A percentile compares a stretch with the other conserved stretches of the same genome.
Evolutionary conservation across 2,113 vertebrate species (phyloP).

Genomic region (Gobio gobio): DNA sequence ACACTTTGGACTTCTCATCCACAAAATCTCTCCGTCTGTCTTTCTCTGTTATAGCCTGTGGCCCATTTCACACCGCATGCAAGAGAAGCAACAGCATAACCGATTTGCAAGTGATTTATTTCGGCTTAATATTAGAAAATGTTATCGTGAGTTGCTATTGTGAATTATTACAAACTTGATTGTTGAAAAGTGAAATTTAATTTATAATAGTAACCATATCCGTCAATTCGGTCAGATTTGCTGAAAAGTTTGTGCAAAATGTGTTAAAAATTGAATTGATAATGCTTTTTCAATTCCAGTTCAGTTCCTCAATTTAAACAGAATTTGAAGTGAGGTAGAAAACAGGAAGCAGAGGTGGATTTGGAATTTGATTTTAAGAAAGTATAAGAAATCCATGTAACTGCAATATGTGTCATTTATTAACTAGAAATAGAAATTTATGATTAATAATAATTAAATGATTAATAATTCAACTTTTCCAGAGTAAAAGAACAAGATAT

Average conservation of each 20-base stretch:
- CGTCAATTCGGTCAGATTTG: background rate
- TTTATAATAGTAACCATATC: background rate
- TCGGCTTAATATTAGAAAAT: background rate
- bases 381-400: too few species aligned
- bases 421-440: background rate
- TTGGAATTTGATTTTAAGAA: too few species aligned
- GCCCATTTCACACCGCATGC: background rate
- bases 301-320: background rate
- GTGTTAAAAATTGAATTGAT: background rate
- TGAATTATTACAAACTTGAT: background rate
- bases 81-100: background rate
- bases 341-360: background rate
- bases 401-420: background rate
- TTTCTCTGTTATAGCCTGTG: background rate
- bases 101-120: background rate
- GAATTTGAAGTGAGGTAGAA: background rate
- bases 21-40: background rate
- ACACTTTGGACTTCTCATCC: constrained; percentile 43
- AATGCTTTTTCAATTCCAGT: background rate
- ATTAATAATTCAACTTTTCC: background rate
- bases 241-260: background rate
- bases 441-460: too few species aligned
- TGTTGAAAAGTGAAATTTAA: background rate
- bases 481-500: background rate
- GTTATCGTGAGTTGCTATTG: background rate